Evolutionary conservation across 2,113 vertebrate genomes (phyloP).

Genomic region (Crotalus helleri): DNA sequence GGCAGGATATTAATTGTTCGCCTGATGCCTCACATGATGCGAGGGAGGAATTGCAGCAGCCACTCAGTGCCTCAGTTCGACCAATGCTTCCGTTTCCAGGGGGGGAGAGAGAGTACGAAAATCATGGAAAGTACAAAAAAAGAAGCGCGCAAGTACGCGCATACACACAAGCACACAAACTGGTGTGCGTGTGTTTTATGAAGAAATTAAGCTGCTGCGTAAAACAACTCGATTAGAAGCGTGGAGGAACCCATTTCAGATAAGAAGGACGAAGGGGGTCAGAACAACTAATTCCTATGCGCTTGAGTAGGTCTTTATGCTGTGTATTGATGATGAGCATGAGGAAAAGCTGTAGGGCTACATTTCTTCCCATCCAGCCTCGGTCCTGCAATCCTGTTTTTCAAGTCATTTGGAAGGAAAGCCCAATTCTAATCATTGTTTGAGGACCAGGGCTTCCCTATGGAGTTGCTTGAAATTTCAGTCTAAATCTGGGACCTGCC

Average conservation of each 20-base stretch:
- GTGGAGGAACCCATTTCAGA: not conserved
- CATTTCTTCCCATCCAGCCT: not conserved
- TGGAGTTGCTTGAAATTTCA: not conserved
- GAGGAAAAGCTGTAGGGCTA: not conserved
- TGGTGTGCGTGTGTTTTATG: not conserved
- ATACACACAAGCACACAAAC: not conserved
- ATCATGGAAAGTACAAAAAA: not conserved
- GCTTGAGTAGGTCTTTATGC: slow-evolving; percentile 23
- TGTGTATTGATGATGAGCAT: not conserved
- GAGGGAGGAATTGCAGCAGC: not conserved
- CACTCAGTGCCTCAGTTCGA: not conserved
- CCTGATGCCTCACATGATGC: slow-evolving; percentile 9
- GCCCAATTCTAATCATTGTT: not conserved
- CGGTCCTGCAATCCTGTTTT: not conserved
- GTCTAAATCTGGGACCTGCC: not conserved
- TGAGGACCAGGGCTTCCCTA: not conserved
- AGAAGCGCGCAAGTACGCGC: not conserved
- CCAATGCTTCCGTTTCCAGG: not conserved
- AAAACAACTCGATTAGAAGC: not conserved
- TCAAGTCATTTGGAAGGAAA: not conserved
- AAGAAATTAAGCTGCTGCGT: not conserved
- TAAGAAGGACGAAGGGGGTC: not conserved
- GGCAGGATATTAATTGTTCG: not conserved
- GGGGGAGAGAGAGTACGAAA: not conserved
- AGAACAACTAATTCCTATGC: not conserved